phyloP scores from a whole-genome alignment of 2,888 invertebrate species.

The Siphlonurus alternatus region DNA sequence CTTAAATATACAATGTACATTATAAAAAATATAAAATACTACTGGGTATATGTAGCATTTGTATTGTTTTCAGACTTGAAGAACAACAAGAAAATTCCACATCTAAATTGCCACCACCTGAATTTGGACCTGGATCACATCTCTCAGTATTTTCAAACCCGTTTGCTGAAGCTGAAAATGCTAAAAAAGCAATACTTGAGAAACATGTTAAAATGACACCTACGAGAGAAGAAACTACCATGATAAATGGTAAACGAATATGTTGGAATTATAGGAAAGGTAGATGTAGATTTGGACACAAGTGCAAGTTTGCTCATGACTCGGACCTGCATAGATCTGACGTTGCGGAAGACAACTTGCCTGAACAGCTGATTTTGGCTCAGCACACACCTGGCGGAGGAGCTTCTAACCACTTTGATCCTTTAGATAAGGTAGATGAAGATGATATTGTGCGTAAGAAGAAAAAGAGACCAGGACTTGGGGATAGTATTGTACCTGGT shows the following conservation, averaged over 20 bases:
- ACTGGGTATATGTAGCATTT: no score
- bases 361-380: background rate
- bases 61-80: no score
- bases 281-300: conserved; percentile 76
- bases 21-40: no score
- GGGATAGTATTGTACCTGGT: conserved; percentile 58
- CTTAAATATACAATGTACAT: no score
- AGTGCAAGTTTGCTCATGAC: conserved; percentile 83
- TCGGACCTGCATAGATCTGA: conserved; percentile 48
- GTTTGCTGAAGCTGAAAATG: conserved; percentile 68
- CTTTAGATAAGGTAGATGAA: conserved; percentile 32
- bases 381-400: background rate
- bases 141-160: conserved; percentile 77
- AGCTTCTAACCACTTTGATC: background rate
- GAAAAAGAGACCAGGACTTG: conserved; percentile 57
- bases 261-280: conserved; percentile 91
- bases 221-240: conserved; percentile 48
- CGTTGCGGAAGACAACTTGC: background rate
- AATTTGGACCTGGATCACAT: conserved; percentile 27
- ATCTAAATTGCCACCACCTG: conserved; percentile 42
- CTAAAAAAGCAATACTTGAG: conserved; percentile 70
- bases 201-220: conserved; percentile 86
- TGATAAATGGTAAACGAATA: conserved; percentile 73
- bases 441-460: conserved; percentile 33
- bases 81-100: conserved; percentile 12